Base-by-base conservation (phyloP, 2,888 invertebrate genomes). In the Caenorhabditis panamensis region DNA sequence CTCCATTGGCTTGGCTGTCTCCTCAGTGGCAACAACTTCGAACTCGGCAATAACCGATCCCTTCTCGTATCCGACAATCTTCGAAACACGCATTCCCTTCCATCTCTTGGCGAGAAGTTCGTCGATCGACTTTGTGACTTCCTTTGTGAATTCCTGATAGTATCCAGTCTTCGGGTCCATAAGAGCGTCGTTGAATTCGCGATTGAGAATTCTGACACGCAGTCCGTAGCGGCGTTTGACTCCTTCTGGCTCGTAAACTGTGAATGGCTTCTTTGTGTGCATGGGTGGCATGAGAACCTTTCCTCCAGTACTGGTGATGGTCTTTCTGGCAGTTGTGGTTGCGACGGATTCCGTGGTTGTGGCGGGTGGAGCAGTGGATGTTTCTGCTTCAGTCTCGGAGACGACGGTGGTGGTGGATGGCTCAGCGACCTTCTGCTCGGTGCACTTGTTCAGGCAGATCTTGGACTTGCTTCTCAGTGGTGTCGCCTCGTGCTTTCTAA, bases 401-500 rank as follows among this genome's bases (percentile, higher is more conserved):
- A 41, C 20, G 16, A 16, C 51, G 5, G 53, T 61, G 6, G 61
- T 51, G n/a, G 53, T 36, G 28, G 61, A 62, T 5, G 63, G 24
- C 41, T 54, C 53, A 11, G 28, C 44, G 24, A 58, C 63, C 63
- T 68, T 68, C 53, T 62, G 59, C 26, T 66, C 67, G 1, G 80
- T 76, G 36, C 80, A 80, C 56, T 75, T 80, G 37, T 80, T 80
- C 47, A 80, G 37, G 44, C 80, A 80, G 18, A 88, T 86, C 80
- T 83, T 82, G 1, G 75, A 79, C 28, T 72, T 41, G 61, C 86
- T 86, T 28, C 64, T 73, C 37, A 86, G 63, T 20, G 89, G 89
- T 0, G 88, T 89, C 56, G 83, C 82, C 18, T 79, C 75, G 76
- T 90, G 90, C 68, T 89, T 90, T n/a, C 86, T 80, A 28, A 90